Percentiles rank a stretch among this genome's conserved stretches.
Evolutionary conservation across 2,113 vertebrate species (phyloP).

Genomic region (Bettongia penicillata): DNA sequence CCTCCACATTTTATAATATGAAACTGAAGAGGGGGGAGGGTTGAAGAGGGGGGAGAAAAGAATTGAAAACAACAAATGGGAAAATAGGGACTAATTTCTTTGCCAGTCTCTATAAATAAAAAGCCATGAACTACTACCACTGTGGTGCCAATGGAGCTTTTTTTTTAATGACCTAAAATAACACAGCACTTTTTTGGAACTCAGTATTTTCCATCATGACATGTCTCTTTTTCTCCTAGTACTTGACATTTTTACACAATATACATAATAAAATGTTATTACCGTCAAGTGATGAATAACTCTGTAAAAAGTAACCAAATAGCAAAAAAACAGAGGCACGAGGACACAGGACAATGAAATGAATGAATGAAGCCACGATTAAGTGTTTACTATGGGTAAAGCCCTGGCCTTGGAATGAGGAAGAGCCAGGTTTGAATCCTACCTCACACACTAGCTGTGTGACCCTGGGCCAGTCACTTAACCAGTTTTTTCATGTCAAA

Average conservation of each 20-base stretch:
- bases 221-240: conserved; percentile 1
- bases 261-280: not conserved
- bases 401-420: not conserved
- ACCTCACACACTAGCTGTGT: not conserved
- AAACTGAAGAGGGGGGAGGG: conserved; percentile 42
- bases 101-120: conserved; percentile 75
- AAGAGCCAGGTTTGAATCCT: not conserved
- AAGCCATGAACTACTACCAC: conserved; percentile 44
- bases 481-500: not conserved
- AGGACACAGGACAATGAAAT: not conserved
- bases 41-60: conserved; percentile 47
- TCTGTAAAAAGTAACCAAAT: not conserved
- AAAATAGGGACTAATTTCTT: conserved; percentile 36
- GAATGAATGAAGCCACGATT: not conserved
- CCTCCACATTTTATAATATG: conserved; percentile 27
- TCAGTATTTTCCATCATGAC: conserved; percentile 31
- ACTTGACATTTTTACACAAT: conserved; percentile 23
- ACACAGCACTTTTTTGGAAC: not conserved
- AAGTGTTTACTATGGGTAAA: not conserved
- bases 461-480: not conserved
- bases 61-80: conserved; percentile 50
- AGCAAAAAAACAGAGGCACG: not conserved
- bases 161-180: conserved; percentile 67
- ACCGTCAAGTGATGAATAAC: not conserved
- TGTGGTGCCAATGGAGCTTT: not conserved